These are phyloP conservation scores for Vandiemenella viatica DNA, from an alignment of 2,888 invertebrate species.

Conservation along the genomic window DNA sequence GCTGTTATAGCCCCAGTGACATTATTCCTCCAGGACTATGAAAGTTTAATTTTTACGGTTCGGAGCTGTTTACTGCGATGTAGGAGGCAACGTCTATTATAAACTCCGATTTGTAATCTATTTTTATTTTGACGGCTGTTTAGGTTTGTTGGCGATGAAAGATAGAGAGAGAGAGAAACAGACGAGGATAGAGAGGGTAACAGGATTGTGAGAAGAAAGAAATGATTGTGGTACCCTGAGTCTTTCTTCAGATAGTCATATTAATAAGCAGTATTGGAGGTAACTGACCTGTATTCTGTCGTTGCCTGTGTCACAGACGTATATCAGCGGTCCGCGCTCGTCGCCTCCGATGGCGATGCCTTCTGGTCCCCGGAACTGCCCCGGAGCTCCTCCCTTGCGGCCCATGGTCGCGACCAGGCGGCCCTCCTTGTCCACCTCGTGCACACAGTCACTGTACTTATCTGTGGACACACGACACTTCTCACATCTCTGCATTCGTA, in stretches of 20 bases:
- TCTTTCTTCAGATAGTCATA: no score
- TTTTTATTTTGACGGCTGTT: no score
- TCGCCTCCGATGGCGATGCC: constrained; percentile 38
- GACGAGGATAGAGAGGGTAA: no score
- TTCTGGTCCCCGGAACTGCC: constrained; percentile 54
- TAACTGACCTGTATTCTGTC: constrained; percentile 39
- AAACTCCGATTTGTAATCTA: no score
- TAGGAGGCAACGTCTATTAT: no score
- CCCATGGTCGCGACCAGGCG: constrained; percentile 42
- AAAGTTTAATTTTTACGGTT: no score
- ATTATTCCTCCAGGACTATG: no score
- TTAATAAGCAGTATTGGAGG: no score
- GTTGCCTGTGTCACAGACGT: constrained; percentile 49
- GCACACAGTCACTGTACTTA: constrained; percentile 54
- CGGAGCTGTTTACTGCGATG: no score
- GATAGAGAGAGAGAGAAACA: neutral
- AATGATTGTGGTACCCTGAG: neutral
- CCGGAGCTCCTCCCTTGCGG: constrained; percentile 44
- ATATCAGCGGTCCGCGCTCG: neutral
- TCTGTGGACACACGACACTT: constrained; percentile 27
- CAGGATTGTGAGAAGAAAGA: no score
- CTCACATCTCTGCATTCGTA: neutral
- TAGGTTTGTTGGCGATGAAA: no score
- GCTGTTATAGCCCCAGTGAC: no score
- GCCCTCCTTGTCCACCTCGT: constrained; percentile 50